Conservation (phyloP, 2,797 vertebrate genomes). For the Cossypha niveicapilla region DNA sequence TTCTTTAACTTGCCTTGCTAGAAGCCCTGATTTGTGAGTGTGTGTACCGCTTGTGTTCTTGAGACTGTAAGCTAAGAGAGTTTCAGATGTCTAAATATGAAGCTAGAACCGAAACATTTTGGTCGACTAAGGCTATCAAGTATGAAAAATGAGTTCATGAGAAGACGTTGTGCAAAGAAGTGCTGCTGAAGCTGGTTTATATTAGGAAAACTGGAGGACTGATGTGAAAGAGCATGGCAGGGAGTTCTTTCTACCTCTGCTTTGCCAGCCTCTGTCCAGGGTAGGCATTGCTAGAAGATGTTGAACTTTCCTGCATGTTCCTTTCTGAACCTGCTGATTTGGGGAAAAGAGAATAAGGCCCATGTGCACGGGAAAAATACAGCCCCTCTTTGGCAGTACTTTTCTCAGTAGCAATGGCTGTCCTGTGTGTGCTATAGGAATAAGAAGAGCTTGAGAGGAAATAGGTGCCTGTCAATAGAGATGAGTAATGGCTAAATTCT, state of each 20-base stretch:
- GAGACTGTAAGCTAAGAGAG: not conserved
- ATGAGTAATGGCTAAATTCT: not conserved
- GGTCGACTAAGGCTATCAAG: not conserved
- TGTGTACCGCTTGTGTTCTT: not conserved
- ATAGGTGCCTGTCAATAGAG: not conserved
- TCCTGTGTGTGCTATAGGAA: not conserved
- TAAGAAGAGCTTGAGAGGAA: not conserved
- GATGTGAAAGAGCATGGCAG: not conserved
- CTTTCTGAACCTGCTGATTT: not conserved
- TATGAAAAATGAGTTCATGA: not conserved
- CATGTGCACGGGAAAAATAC: not conserved
- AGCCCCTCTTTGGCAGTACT: not conserved
- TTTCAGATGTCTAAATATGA: not conserved
- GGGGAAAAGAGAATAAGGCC: not conserved
- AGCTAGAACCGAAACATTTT: not conserved
- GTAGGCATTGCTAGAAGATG: not conserved
- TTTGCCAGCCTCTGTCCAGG: not conserved
- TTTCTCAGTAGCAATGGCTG: not conserved
- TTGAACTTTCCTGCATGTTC: not conserved
- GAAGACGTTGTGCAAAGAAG: not conserved
- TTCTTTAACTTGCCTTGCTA: not conserved
- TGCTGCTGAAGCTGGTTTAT: not conserved
- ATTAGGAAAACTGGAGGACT: not conserved
- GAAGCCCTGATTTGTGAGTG: not conserved
- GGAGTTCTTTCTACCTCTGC: not conserved